These are phyloP conservation scores for Pristionchus mayeri DNA, from an alignment of 2,888 invertebrate genomes.

Conservation along the genomic window DNA sequence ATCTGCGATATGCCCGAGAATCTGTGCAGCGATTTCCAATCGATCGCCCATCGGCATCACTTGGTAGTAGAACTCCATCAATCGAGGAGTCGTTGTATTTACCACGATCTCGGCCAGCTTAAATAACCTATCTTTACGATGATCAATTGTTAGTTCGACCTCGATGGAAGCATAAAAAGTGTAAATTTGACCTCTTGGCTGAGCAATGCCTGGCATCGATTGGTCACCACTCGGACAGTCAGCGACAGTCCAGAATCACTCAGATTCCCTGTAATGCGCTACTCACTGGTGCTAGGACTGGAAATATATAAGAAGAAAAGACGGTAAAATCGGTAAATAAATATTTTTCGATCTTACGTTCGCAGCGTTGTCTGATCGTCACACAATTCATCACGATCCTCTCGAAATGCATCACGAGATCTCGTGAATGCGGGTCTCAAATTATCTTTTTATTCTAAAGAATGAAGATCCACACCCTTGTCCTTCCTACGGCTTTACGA, in stretches of 20 bases:
- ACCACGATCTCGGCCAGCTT: constrained; percentile 19
- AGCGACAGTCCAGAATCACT: constrained; percentile 14
- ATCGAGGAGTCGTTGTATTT: not conserved
- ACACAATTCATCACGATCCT: constrained; percentile 1
- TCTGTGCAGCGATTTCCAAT: constrained; percentile 36
- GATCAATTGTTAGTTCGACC: no score
- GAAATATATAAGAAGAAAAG: no score
- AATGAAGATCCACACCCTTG: not conserved
- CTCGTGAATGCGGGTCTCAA: constrained; percentile 34
- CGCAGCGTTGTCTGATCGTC: constrained; percentile 40
- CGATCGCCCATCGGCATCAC: constrained; percentile 7
- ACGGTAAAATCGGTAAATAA: no score
- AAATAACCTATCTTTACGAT: no score
- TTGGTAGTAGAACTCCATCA: constrained; percentile 35
- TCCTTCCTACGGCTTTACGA: no score
- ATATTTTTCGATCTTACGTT: no score
- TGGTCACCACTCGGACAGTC: constrained; percentile 33
- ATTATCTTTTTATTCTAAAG: no score
- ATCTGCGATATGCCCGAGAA: constrained; percentile 45
- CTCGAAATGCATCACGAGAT: constrained; percentile 31
- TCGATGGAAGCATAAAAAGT: no score
- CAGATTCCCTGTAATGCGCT: not conserved
- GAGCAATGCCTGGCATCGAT: not conserved
- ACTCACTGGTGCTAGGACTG: not conserved
- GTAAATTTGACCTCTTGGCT: constrained; percentile 41